These are phyloP conservation scores for Heterodera filipjevi DNA, from an alignment of 2,888 invertebrate species.

Conservation along the genomic window DNA sequence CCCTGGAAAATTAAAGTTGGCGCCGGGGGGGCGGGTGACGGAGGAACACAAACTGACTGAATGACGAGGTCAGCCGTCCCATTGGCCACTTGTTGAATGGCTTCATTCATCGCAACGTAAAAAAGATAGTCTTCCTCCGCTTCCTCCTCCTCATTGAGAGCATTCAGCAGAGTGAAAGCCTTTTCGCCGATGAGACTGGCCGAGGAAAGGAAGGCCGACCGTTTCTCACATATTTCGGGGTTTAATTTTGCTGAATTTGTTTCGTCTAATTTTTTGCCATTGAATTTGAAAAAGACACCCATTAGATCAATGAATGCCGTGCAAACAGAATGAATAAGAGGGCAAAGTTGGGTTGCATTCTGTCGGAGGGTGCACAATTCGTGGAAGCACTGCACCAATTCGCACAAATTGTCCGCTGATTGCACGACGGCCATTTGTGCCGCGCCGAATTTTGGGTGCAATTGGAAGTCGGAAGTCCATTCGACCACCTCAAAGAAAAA, in stretches of 20 bases:
- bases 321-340: background rate
- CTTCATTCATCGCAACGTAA: slow-evolving; percentile 26
- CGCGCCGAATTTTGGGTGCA: slow-evolving; percentile 12
- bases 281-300: background rate
- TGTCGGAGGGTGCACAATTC: slow-evolving; percentile 23
- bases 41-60: slow-evolving; percentile 21
- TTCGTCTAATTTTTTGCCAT: slow-evolving; percentile 19
- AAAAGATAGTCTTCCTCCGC: slow-evolving; percentile 28
- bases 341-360: slow-evolving; percentile 20
- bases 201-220: slow-evolving; percentile 32
- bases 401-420: slow-evolving; percentile 16
- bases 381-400: slow-evolving; percentile 28
- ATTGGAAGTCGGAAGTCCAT: slow-evolving; percentile 27
- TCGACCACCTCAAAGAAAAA: slow-evolving; percentile 24
- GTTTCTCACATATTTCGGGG: slow-evolving; percentile 29
- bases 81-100: slow-evolving; percentile 32
- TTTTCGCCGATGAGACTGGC: slow-evolving; percentile 33
- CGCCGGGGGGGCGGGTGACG: too few species aligned
- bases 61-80: slow-evolving; percentile 33
- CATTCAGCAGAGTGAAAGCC: slow-evolving; percentile 27
- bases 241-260: slow-evolving; percentile 26
- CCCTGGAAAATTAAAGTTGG: slow-evolving; percentile 21
- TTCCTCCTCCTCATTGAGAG: slow-evolving; percentile 44
- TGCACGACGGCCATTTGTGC: slow-evolving; percentile 20
- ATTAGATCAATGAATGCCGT: background rate